Base-by-base conservation (phyloP, 2,888 invertebrate species). In the Ypsolopha scabrella region DNA sequence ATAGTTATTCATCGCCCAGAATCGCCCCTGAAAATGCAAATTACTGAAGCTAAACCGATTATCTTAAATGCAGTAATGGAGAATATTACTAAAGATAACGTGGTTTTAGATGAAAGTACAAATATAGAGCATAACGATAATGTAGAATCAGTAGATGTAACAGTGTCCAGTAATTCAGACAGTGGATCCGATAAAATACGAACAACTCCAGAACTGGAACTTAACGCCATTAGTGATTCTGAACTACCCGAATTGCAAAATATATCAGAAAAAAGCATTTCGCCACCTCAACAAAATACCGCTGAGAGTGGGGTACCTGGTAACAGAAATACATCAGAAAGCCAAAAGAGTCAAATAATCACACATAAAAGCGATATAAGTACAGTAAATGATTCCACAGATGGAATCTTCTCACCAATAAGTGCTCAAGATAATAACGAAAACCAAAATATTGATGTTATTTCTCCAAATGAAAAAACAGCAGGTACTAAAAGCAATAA, bases 11-110 rank as follows among this genome's bases (percentile, higher is more conserved):
- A 9, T 49, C 8, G 8, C 14, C 48, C 48, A 51, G 51, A 38
- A 41, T 62, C 53, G 52, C 60, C 54, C 47, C 54, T 36, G 55
- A 54, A 50, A 52, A 10, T 49, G 9, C 48, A 52, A 45, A 50
- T 54, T 51, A 49, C 53, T 34, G 54, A 57, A 51, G 52, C 50
- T 13, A 54, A 53, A 13, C 49, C 50, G 38, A 43, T 51, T 7
- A 43, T 51, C 0, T 47, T 50, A 39, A 51, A 52, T 41, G 57
- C 54, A 51, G 11, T 46, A 49, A 43, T 57, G 35, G 41, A 46
- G 51, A 50, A 54, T 24, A 24, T 24, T 2, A 24, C 24, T 24
- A 24, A 24, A 24, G 24, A 24, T 24, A 4, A 24, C 2, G 24
- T 24, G 24, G 24, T 24, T 4, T 24, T 24, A 24, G 2, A 24